Evolutionary conservation across 2,113 vertebrate genomes (phyloP), one percentile per base, ranked within the genome.

Genomic region (Platysteira castanea): DNA sequence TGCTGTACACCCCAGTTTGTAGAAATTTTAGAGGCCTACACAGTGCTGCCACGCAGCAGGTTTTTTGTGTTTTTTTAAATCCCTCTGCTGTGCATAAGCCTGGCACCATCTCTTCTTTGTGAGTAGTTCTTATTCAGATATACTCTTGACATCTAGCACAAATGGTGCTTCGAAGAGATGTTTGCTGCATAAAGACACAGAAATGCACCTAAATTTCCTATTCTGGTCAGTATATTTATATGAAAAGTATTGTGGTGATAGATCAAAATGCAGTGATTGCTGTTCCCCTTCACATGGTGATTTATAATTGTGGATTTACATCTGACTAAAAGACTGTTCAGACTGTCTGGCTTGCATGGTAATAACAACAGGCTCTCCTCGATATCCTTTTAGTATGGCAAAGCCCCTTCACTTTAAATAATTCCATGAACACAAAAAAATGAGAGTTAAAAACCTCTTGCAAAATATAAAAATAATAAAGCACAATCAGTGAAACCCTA

Each of bases 261-360:
- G 79, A 96, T 94, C 93, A 96, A 91, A 91, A 80, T 16, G 46
- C 54, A 93, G 78, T 50, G 46, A 90, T 89, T 94, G 78, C 82
- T 67, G 41, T 87, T 93, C 50, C 57, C 78, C 39, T 90, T 93
- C 75, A 67, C 8, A 3, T 14, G 12, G 75, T 93, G 90, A 95
- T 93, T 91, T 94, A 80, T 93, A 96, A 95, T 93, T 88, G 78
- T 90, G 82, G 67, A 76, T 95, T 93, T 93, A 80, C 89, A 67
- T 96, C 87, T 85, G 96, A 61, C 93, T 94, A 30, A 60, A 84
- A 76, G 87, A 83, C 57, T 54, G 57, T 57, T 94, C 78, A 93
- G 89, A 50, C 77, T 71, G 89, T 93, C 84, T 91, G 33, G 44
- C 57, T 85, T 80, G 93, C 91, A 88, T 83, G 67, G 89, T 82